Evolutionary conservation across 1,140 invertebrate genomes (phyloP).

Genomic region (Drosophila subobscura): DNA sequence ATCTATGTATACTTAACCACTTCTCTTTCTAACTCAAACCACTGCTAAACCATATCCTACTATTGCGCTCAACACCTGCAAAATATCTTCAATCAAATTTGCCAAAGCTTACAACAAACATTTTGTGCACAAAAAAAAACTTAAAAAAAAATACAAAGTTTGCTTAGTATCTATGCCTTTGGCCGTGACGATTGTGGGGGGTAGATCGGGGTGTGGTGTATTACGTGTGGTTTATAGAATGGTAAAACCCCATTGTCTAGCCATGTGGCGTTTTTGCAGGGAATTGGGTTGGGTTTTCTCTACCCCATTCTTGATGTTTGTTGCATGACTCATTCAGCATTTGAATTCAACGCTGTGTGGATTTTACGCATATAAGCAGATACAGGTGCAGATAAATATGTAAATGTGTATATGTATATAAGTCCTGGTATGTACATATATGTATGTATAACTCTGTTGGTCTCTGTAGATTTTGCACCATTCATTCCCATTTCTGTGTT

Average conservation of each 20-base stretch:
- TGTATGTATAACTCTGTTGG: conserved; percentile 17
- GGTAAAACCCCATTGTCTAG: conserved; percentile 42
- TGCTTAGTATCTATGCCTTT: conserved; percentile 66
- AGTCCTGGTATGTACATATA: neutral
- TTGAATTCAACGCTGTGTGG: conserved; percentile 71
- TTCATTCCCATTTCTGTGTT: neutral
- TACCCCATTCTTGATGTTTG: conserved; percentile 55
- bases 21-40: neutral
- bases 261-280: conserved; percentile 51
- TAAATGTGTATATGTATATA: conserved; percentile 2
- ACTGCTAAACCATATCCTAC: too few relatives aligned
- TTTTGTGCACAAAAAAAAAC: neutral
- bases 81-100: conserved; percentile 59
- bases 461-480: conserved; percentile 4
- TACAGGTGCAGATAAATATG: too few relatives aligned
- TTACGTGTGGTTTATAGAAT: conserved; percentile 2
- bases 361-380: conserved; percentile 46
- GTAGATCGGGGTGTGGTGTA: neutral
- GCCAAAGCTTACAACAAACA: conserved; percentile 42
- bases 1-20: conserved; percentile 25
- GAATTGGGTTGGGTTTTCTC: neutral
- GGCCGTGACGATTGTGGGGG: conserved; percentile 16
- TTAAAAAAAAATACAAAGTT: conserved; percentile 66
- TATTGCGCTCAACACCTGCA: conserved; percentile 38
- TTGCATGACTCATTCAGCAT: conserved; percentile 75